Conservation (phyloP, 2,888 invertebrate genomes). For the Glaucopsyche alexis region DNA sequence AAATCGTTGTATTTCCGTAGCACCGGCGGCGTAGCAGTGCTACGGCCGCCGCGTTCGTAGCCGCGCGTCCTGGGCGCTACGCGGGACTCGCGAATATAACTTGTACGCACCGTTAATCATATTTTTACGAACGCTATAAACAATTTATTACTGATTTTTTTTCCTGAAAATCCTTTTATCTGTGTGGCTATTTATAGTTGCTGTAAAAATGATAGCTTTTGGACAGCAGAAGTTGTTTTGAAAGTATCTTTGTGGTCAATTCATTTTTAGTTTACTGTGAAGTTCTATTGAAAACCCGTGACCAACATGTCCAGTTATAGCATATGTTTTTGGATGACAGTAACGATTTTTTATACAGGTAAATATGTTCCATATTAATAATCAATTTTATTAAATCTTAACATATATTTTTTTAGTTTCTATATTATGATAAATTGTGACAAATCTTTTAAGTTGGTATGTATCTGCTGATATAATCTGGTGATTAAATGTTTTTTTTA, state of each 20-base stretch:
- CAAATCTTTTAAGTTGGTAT: background rate
- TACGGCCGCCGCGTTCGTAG: conserved; percentile 51
- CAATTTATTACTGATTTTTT: conserved; percentile 49
- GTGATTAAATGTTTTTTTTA: background rate
- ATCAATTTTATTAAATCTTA: background rate
- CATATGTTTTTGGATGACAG: conserved; percentile 54
- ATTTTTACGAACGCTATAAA: conserved; percentile 63
- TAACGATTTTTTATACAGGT: conserved; percentile 60
- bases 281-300: conserved; percentile 24
- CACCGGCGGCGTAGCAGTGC: conserved; percentile 52
- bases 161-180: conserved; percentile 35
- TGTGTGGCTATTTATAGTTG: conserved; percentile 42
- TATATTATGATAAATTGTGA: too few relatives aligned
- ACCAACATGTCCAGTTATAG: conserved; percentile 40
- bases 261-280: conserved; percentile 21
- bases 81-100: conserved; percentile 47
- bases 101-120: conserved; percentile 61
- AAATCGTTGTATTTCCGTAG: conserved; percentile 33
- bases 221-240: conserved; percentile 9
- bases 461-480: too few relatives aligned
- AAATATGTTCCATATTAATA: conserved; percentile 39
- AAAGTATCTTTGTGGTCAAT: conserved; percentile 14
- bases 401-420: too few relatives aligned
- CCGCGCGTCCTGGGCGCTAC: conserved; percentile 55
- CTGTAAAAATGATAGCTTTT: conserved; percentile 37